These are phyloP conservation scores for Heliothis subflexa DNA, from an alignment of 1,140 invertebrate species.

Conservation along the genomic window DNA sequence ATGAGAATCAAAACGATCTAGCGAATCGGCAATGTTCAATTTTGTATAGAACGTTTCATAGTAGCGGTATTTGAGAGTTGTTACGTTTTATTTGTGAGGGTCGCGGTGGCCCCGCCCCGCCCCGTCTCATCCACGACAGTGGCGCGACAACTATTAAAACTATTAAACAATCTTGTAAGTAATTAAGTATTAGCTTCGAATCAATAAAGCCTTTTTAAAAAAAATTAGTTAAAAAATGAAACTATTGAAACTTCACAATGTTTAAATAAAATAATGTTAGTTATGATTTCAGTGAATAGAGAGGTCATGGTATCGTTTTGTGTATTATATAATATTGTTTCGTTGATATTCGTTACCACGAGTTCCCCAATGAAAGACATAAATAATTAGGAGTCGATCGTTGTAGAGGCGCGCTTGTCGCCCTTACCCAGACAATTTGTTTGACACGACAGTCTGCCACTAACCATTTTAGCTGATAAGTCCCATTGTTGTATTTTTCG, in stretches of 20 bases:
- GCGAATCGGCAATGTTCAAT: conserved; percentile 85
- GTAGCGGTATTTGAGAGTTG: conserved; percentile 83
- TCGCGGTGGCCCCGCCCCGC: conserved; percentile 53
- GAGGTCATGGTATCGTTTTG: conserved; percentile 81
- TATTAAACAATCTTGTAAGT: conserved; percentile 85
- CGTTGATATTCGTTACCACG: conserved; percentile 84
- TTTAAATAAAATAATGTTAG: conserved; percentile 80
- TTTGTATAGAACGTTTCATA: conserved; percentile 86
- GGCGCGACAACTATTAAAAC: conserved; percentile 71
- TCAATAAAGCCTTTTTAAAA: conserved; percentile 85
- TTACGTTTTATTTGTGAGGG: conserved; percentile 80
- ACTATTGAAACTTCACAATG: conserved; percentile 82
- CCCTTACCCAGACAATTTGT: conserved; percentile 75
- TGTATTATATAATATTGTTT: conserved; percentile 81
- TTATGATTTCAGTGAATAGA: conserved; percentile 82
- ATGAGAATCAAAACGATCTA: conserved; percentile 76
- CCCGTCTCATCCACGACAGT: conserved; percentile 11
- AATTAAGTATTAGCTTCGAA: conserved; percentile 86
- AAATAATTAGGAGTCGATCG: conserved; percentile 77
- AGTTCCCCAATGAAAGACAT: conserved; percentile 85
- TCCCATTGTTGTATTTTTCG: conserved; percentile 86
- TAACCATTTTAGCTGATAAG: conserved; percentile 86
- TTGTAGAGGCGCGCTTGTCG: conserved; percentile 58
- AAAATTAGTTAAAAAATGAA: conserved; percentile 83
- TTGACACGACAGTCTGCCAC: conserved; percentile 85